Evolutionary conservation across 2,888 invertebrate species (phyloP), one percentile per base, ranked within the genome.

Genomic region (Aporophyla nigra): DNA sequence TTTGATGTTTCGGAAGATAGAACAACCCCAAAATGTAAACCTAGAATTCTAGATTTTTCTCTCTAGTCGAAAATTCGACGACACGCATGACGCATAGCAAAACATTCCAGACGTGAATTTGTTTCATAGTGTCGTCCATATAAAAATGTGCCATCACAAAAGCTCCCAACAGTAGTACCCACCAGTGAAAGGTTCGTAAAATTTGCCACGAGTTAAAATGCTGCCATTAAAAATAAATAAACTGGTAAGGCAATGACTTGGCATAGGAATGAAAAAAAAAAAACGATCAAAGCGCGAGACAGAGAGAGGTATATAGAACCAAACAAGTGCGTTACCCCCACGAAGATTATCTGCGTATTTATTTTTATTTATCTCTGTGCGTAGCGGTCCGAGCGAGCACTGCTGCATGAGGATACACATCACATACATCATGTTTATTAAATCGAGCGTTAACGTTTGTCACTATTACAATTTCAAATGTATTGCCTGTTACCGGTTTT

Each of bases 251-350:
- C 95, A 94, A 95, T 94, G 96, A 95, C 95, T 95, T 93, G 93
- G 92, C 91, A 91, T 92, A 92, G 91, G 92, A 93, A 93, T 91
- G 91, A 92, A 93, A 90, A 93, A 92, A n/a, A 91, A 92, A 91
- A 91, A 92, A 89, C 87, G 90, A 89, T 87, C 83, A 89, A 89
- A 86, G 93, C 90, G 93, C 89, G 93, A 93, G 93, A 90, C 94
- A 90, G 95, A 93, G 94, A 94, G 86, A 90, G 92, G 89, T 84
- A 80, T 86, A 88, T 86, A 88, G 91, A 92, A 91, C 92, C 93
- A 91, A 95, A 96, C 95, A 96, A 96, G 96, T 96, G 94, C 96
- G 95, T 95, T 96, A 96, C 96, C 96, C 96, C 96, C 96, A 91
- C 96, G 94, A 94, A 94, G 96, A 94, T 94, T 92, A 94, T 94